Evolutionary conservation across 2,888 invertebrate genomes (phyloP).

Genomic region (Augiades crinisus): DNA sequence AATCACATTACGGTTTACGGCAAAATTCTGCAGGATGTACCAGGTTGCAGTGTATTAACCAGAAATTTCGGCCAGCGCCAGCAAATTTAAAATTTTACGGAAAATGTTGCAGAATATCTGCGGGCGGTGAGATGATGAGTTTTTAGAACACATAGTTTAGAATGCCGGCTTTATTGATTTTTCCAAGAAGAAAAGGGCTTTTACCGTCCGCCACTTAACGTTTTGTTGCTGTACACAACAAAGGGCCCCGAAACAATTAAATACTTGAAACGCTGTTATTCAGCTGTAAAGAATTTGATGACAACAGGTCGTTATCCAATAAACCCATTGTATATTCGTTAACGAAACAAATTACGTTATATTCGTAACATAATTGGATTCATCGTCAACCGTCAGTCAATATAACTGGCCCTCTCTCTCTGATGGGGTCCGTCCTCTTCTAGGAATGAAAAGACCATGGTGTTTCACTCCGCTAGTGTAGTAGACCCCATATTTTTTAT

Average conservation of each 20-base stretch:
- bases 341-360: not conserved
- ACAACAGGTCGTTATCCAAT: slow-evolving; percentile 7
- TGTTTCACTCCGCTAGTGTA: too few species aligned
- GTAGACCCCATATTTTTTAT: too few species aligned
- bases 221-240: slow-evolving; percentile 16
- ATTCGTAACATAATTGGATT: not conserved
- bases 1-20: slow-evolving; percentile 5
- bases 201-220: slow-evolving; percentile 13
- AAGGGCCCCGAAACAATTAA: slow-evolving; percentile 17
- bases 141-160: slow-evolving; percentile 1
- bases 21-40: not conserved
- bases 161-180: slow-evolving; percentile 20
- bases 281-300: slow-evolving; percentile 6
- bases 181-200: slow-evolving; percentile 20
- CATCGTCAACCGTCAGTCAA: too few species aligned
- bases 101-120: not conserved
- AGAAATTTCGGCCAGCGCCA: not conserved
- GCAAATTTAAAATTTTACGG: not conserved
- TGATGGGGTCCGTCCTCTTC: too few species aligned
- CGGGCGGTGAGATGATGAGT: not conserved
- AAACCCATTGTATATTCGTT: not conserved
- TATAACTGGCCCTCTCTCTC: too few species aligned
- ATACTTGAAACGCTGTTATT: slow-evolving; percentile 6
- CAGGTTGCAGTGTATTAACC: not conserved
- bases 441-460: too few species aligned